phyloP scores from a whole-genome alignment of 1,140 invertebrate genomes.

The Pseudomyrmex gracilis region DNA sequence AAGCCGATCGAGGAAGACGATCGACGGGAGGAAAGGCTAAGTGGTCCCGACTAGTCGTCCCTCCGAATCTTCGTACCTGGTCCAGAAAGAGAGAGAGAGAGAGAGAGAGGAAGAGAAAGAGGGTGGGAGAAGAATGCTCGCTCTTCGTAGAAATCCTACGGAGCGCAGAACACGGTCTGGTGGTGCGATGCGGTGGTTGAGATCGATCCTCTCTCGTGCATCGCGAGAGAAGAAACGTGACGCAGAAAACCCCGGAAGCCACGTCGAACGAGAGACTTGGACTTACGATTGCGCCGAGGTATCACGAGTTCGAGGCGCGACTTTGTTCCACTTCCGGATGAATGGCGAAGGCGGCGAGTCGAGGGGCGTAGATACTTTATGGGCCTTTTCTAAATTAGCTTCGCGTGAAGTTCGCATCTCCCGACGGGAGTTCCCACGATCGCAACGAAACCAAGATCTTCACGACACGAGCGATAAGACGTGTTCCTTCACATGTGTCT shows the following conservation, averaged over 20 bases:
- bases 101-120: no score
- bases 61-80: constrained; percentile 40
- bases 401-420: neutral
- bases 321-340: neutral
- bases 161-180: neutral
- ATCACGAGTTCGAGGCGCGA: constrained; percentile 32
- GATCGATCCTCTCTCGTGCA: constrained; percentile 68
- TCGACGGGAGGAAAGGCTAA: neutral
- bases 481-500: neutral
- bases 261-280: constrained; percentile 18
- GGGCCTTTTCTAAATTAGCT: constrained; percentile 31
- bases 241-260: constrained; percentile 62
- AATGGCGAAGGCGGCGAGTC: neutral
- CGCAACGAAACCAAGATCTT: neutral
- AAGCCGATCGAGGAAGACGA: constrained; percentile 37
- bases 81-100: neutral
- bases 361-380: neutral
- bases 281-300: constrained; percentile 33
- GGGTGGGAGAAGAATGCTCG: constrained; percentile 10
- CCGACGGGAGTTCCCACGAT: constrained; percentile 16
- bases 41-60: constrained; percentile 42
- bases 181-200: constrained; percentile 13
- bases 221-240: constrained; percentile 63
- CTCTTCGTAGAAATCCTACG: constrained; percentile 40
- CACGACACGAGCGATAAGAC: neutral